Conservation (phyloP, 35 echinoderm and acorn worm genomes). For the Lytechinus pictus region DNA sequence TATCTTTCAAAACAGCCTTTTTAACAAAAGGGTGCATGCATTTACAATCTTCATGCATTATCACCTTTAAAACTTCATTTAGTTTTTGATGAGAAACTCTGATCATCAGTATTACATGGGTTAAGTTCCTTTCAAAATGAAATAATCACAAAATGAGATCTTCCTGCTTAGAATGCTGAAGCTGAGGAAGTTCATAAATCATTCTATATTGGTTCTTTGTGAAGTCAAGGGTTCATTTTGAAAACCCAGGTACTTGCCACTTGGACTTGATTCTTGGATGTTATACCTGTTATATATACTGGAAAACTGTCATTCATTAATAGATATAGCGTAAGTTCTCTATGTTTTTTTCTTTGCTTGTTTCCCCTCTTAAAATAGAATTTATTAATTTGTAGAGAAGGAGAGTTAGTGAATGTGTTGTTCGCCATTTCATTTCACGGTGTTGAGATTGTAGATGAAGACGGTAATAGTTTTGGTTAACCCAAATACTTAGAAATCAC, state of each 20-base stretch:
- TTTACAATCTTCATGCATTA: neutral
- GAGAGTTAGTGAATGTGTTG: neutral
- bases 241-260: neutral
- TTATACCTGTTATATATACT: neutral
- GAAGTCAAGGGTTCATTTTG: neutral
- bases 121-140: neutral
- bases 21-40: neutral
- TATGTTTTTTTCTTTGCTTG: neutral
- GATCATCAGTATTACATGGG: neutral
- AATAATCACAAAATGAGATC: neutral
- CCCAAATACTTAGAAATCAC: too few relatives aligned
- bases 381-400: neutral
- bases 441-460: too few relatives aligned
- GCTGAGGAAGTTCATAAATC: neutral
- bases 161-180: neutral
- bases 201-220: neutral
- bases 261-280: conserved; percentile 9
- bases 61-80: neutral
- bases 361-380: neutral
- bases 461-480: too few relatives aligned
- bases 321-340: neutral
- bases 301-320: neutral
- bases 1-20: neutral
- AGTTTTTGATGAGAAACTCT: neutral
- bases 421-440: neutral